Base-by-base conservation (phyloP, 2,797 vertebrate species). In the Crenichthys baileyi region DNA sequence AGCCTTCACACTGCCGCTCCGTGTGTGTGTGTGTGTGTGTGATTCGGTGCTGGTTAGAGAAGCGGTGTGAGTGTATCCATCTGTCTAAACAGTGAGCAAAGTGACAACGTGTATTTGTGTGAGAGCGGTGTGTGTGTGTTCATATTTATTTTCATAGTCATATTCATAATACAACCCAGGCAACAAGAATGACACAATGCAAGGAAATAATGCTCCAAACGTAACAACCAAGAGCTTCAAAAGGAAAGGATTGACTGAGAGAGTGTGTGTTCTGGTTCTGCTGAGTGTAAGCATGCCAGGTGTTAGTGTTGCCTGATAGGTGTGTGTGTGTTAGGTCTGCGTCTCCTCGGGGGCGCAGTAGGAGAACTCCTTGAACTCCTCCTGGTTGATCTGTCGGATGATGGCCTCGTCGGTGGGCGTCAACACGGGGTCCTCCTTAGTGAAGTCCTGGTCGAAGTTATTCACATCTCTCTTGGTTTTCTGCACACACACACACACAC, bases 381-480 rank as follows among this genome's bases (percentile, higher is more conserved):
- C 98, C 94, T 99, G 98, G 95, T 99, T 99, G 95, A 99, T 99
- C 95, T 99, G 98, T 93, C 98, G 98, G 93, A 99, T 96, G 91
- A 99, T 98, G 85, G 97, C 96, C 89, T 99, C 98, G 51, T 99
- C 98, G 77, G 98, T 98, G 65, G 97, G 97, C 0, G 98, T 99
- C 93, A 99, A 94, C 76, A 98, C 95, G 0, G 98, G 98, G 85
- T 99, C 98, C 94, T 99, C 98, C 90, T 98, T 96, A 60, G 98
- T 99, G 95, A 99, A 99, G 95, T 99, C 98, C 96, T 99, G 98
- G 95, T 99, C 98, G 86, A 99, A 99, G 95, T 99, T 99, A 96
- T 99, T 99, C 95, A 99, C 98, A 72, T 99, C 98, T 91, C 98
- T 96, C 95, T 99, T 99, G 94, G 98, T 99, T 95, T 99, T 99